phyloP scores from a whole-genome alignment of 2,113 vertebrate genomes.

The Siniperca chuatsi region DNA sequence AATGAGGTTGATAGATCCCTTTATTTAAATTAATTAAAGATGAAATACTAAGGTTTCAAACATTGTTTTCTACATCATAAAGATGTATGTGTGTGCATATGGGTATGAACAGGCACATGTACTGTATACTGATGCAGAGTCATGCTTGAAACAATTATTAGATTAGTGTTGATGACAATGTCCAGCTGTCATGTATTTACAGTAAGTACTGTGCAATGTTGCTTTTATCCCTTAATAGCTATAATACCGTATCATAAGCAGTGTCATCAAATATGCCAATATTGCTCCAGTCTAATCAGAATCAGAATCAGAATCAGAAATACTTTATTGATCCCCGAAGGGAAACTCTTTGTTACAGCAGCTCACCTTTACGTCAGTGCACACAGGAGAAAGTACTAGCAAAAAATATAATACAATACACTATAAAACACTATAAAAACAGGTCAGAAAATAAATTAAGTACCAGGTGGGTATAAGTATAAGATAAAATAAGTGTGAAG shows the following conservation, averaged over 20 bases:
- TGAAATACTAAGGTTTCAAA: not conserved
- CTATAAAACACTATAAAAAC: no score
- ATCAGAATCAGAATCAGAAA: no score
- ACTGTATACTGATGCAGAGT: not conserved
- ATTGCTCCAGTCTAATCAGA: not conserved
- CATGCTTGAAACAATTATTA: not conserved
- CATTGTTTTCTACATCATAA: not conserved
- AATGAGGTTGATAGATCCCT: not conserved
- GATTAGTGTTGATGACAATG: constrained; percentile 14
- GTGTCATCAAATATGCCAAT: not conserved
- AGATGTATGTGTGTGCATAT: no score
- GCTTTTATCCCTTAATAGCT: not conserved
- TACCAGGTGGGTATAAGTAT: no score
- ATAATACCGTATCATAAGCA: not conserved
- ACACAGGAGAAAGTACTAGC: no score
- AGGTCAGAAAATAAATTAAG: no score
- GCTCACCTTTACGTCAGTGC: no score
- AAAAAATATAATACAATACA: no score
- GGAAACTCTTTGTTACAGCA: no score
- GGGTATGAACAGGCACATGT: not conserved
- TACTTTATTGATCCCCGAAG: no score
- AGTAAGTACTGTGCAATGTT: not conserved
- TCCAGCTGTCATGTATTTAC: constrained; percentile 12
- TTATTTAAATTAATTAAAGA: not conserved
- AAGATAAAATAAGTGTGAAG: no score